Evolutionary conservation across 2,113 vertebrate species (phyloP).

Genomic region (Silurus asotus): DNA sequence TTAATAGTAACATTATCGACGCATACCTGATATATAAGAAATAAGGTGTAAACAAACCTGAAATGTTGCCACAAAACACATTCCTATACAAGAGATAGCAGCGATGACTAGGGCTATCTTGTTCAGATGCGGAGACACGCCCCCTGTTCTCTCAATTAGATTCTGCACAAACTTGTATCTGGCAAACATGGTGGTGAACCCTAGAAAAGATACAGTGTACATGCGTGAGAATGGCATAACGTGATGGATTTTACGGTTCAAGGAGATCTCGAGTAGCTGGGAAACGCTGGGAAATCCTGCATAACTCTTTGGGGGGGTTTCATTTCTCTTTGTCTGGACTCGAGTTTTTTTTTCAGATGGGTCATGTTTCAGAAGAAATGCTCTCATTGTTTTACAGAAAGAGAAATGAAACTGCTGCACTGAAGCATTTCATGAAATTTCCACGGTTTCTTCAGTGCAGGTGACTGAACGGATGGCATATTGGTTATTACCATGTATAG

Average conservation of each 20-base stretch:
- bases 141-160: constrained; percentile 66
- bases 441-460: not conserved
- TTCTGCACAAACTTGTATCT: constrained; percentile 85
- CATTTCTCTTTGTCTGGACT: constrained; percentile 25
- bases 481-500: not conserved
- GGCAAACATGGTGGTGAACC: constrained; percentile 81
- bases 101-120: constrained; percentile 71
- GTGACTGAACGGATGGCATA: not conserved
- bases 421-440: not conserved
- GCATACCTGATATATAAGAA: not conserved
- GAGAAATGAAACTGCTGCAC: constrained; percentile 55
- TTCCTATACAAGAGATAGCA: constrained; percentile 80
- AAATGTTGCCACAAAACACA: constrained; percentile 91
- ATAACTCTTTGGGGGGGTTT: not conserved
- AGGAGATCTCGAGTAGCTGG: not conserved
- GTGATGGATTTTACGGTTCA: not conserved
- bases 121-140: constrained; percentile 70
- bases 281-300: not conserved
- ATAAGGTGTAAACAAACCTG: constrained; percentile 74
- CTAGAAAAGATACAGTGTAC: constrained; percentile 66
- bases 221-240: not conserved
- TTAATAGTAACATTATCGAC: not conserved
- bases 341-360: constrained; percentile 3
- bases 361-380: not conserved
- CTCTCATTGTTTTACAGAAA: constrained; percentile 59